These are phyloP conservation scores for Pungitius pungitius DNA, from an alignment of 2,113 vertebrate genomes.

Conservation along the genomic window DNA sequence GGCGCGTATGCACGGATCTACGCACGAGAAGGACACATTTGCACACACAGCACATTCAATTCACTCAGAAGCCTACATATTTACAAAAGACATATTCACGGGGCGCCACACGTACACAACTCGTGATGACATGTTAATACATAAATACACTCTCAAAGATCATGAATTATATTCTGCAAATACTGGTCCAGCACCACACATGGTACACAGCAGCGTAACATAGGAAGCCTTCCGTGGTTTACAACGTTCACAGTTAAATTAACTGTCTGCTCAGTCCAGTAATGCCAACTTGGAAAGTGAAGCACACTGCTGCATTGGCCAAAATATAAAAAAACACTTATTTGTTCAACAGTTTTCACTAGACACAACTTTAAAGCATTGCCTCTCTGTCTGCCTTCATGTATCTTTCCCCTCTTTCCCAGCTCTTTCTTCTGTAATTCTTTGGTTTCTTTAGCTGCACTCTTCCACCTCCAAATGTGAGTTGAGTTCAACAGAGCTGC, in stretches of 20 bases:
- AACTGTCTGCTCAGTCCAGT: slow-evolving; percentile 5
- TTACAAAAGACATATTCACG: slow-evolving; percentile 31
- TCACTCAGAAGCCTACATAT: slow-evolving; percentile 14
- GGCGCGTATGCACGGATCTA: slow-evolving; percentile 4
- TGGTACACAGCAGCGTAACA: slow-evolving; percentile 5
- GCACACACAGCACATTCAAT: slow-evolving; percentile 21
- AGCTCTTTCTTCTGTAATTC: slow-evolving; percentile 18
- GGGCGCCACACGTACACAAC: slow-evolving; percentile 1
- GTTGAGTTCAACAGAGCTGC: slow-evolving; percentile 55
- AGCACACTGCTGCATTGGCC: slow-evolving; percentile 6
- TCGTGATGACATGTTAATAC: slow-evolving; percentile 30
- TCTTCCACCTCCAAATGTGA: slow-evolving; percentile 59
- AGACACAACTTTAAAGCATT: slow-evolving; percentile 24
- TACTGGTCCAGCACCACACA: background rate
- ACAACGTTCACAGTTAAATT: slow-evolving; percentile 33
- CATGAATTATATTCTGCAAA: slow-evolving; percentile 26
- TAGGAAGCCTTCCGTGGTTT: slow-evolving; percentile 16
- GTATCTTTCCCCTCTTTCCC: slow-evolving; percentile 10
- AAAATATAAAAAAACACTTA: slow-evolving; percentile 21
- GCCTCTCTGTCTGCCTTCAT: slow-evolving; percentile 17
- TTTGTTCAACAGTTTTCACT: slow-evolving; percentile 37
- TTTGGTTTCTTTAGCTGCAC: slow-evolving; percentile 49
- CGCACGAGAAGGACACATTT: slow-evolving; percentile 9
- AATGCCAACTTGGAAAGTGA: slow-evolving; percentile 6
- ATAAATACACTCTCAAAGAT: slow-evolving; percentile 22